A percentile compares a stretch with the other conserved stretches of the same genome.
These are phyloP conservation scores for Halesus radiatus DNA, from an alignment of 1,140 invertebrate genomes.

Conservation along the genomic window DNA sequence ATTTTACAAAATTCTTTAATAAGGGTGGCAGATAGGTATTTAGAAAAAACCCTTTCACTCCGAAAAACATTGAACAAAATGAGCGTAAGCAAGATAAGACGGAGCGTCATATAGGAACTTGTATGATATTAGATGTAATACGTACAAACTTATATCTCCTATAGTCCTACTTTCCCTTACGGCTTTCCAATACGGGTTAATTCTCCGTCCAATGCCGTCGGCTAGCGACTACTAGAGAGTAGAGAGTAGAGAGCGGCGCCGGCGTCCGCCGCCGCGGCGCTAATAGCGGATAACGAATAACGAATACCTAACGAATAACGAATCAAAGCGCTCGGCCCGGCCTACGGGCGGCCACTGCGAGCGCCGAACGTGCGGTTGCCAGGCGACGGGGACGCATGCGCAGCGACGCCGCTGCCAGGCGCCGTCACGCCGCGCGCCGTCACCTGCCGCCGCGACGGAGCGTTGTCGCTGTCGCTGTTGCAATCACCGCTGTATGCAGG, in stretches of 20 bases:
- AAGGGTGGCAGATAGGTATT: too few relatives aligned
- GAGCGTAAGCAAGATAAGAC: background rate
- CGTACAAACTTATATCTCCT: background rate
- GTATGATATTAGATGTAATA: background rate
- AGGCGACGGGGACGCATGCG: constrained; percentile 46
- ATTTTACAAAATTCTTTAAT: too few relatives aligned
- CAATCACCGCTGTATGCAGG: constrained; percentile 22
- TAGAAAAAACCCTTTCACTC: too few relatives aligned
- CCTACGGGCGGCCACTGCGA: constrained; percentile 30
- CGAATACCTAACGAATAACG: constrained; percentile 36
- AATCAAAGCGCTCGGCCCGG: constrained; percentile 47
- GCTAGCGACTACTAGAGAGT: background rate
- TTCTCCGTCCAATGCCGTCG: constrained; percentile 46
- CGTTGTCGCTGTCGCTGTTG: background rate
- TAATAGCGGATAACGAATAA: constrained; percentile 34
- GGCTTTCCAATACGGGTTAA: constrained; percentile 32
- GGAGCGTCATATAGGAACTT: background rate
- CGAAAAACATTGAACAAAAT: background rate
- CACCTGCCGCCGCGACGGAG: background rate
- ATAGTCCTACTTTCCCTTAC: background rate
- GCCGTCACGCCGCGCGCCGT: background rate
- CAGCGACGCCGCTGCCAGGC: constrained; percentile 1
- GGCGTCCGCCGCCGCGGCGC: constrained; percentile 24
- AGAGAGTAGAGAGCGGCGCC: background rate
- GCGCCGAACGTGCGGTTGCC: constrained; percentile 51